A percentile compares a stretch with the other conserved stretches of the same genome.
phyloP scores from a whole-genome alignment of 2,888 invertebrate species.

The Galerucella calmariensis region DNA sequence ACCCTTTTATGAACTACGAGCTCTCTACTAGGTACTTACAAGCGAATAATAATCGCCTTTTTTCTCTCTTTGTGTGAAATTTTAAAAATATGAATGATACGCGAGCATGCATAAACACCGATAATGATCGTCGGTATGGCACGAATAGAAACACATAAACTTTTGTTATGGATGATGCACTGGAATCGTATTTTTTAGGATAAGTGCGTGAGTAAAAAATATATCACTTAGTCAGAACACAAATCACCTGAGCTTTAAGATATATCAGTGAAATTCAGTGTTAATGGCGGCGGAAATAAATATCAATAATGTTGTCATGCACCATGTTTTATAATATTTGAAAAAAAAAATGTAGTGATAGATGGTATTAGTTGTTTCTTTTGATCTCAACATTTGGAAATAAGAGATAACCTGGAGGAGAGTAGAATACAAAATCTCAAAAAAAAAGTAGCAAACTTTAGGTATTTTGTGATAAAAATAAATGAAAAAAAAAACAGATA shows the following conservation, averaged over 20 bases:
- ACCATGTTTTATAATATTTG: too few relatives aligned
- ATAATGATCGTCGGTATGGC: not conserved
- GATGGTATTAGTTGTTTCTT: not conserved
- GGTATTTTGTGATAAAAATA: too few relatives aligned
- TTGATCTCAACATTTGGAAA: too few relatives aligned
- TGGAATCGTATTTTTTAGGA: not conserved
- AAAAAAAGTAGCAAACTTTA: too few relatives aligned
- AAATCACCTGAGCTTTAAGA: slow-evolving; percentile 9
- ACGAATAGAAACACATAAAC: not conserved
- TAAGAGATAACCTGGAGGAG: too few relatives aligned
- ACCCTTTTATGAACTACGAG: too few relatives aligned
- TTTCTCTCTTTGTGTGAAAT: not conserved
- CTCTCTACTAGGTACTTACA: too few relatives aligned
- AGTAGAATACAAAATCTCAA: too few relatives aligned
- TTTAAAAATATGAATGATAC: not conserved
- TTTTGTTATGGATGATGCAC: not conserved
- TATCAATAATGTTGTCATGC: slow-evolving; percentile 25
- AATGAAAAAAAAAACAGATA: too few relatives aligned
- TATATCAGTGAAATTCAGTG: slow-evolving; percentile 25
- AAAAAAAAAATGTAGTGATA: not conserved
- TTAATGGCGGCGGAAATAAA: slow-evolving; percentile 28
- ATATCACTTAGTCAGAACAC: slow-evolving; percentile 1
- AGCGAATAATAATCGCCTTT: too few relatives aligned
- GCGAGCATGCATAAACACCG: not conserved
- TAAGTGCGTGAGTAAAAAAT: slow-evolving; percentile 1